Evolutionary conservation across 2,113 vertebrate genomes (phyloP).

Genomic region (Panthera uncia): DNA sequence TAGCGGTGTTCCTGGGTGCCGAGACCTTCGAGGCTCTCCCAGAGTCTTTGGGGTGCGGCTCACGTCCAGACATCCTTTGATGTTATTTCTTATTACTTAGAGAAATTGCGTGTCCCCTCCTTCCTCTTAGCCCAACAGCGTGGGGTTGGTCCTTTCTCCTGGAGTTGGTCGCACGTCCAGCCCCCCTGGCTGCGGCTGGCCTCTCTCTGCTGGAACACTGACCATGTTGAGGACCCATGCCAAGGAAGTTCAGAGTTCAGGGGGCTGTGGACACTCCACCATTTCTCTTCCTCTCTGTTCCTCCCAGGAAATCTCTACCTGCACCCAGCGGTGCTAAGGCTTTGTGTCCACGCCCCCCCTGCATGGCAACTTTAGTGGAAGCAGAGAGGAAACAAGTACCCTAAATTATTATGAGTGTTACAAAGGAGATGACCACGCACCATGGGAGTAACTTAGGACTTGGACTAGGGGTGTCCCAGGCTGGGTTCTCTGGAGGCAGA

Average conservation of each 20-base stretch:
- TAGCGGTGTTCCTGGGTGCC: neutral
- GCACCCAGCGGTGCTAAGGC: fast-evolving
- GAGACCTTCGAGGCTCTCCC: neutral
- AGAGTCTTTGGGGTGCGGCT: neutral
- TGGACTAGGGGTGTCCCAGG: neutral
- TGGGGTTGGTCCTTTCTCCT: neutral
- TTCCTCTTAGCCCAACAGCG: neutral
- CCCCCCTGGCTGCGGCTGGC: neutral
- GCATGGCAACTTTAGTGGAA: neutral
- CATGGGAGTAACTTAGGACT: neutral
- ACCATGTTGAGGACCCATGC: neutral
- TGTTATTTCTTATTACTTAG: neutral
- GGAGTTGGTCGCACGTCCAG: fast-evolving
- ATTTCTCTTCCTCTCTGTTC: neutral
- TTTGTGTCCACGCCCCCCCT: neutral
- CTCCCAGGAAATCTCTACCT: neutral
- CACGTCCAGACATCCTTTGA: neutral
- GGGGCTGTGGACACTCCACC: neutral
- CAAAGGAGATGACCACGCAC: neutral
- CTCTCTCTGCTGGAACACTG: neutral
- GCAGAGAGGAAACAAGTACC: neutral
- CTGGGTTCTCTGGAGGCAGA: neutral
- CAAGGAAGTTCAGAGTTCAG: neutral
- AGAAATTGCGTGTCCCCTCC: neutral
- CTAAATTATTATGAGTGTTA: neutral